Base-by-base conservation (phyloP, 2,888 invertebrate genomes). In the Siphonodentalium dalli region DNA sequence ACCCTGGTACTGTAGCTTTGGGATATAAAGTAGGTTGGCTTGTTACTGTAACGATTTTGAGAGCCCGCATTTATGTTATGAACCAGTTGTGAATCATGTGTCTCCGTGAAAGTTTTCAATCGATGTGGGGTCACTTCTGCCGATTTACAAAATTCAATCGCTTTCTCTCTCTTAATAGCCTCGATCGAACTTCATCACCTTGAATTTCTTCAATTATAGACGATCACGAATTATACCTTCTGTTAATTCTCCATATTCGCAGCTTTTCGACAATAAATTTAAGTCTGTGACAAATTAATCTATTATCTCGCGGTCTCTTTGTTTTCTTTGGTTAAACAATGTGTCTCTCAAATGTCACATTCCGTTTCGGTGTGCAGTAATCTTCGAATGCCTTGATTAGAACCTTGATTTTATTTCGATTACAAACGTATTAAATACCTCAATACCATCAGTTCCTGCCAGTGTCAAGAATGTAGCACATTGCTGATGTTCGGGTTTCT, bases 371-470 rank as follows among this genome's bases (percentile, higher is more conserved):
- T 11, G 24, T 48, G 21, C 50, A 59, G 26, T 59, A 59, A 4
- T 45, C 33, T 26, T 59, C 51, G 21, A 52, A 54, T 38, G 51
- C 52, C 23, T 42, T 26, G 1, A 23, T 18, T 11, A 59, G 42
- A 26, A 37, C 35, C 2, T 41, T 29, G 1, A 56, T 5, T 23
- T 57, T 50, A 28, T 27, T 39, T 9, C 13, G 20, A 29, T 47
- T 15, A 28, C 20, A 31, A 63, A 60, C 20, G 48, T 60, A 24
- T 63, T 63, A 27, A 46, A 60, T 20, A 63, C 48, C 21, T 62
- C 48, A 20, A 50, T 26, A 15, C 56, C 50, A 24, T 50, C 49
- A 21, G 35, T 39, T 26, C 58, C 56, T 18, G 51, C 39, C 15
- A 45, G 34, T 31, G 48, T 47, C 4, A 51, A 42, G 13, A 62